Percentiles rank a stretch among this genome's conserved stretches.
These are phyloP conservation scores for Drosophila yakuba DNA, from an alignment of 1,140 invertebrate genomes.

Conservation along the genomic window DNA sequence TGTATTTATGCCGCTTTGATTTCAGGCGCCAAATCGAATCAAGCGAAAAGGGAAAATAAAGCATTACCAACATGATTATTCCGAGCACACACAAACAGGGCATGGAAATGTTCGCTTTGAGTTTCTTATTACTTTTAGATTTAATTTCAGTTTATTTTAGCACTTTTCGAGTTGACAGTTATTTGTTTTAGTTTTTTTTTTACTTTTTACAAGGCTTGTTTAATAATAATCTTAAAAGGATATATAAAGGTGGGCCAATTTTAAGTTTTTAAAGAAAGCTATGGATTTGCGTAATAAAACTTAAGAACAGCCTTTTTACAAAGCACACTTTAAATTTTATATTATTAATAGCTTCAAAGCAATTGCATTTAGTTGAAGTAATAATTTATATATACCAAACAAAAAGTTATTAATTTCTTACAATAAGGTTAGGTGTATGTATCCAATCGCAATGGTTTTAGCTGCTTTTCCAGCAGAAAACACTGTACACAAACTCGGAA, in stretches of 20 bases:
- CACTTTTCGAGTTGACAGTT: neutral
- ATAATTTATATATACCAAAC: neutral
- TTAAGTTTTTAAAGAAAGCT: neutral
- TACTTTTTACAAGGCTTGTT: neutral
- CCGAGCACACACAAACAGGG: slow-evolving; percentile 22
- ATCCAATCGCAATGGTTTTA: neutral
- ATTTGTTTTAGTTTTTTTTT: neutral
- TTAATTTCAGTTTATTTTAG: neutral
- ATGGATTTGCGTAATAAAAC: no score
- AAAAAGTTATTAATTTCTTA: neutral
- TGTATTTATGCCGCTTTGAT: slow-evolving; percentile 62
- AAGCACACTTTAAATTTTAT: no score
- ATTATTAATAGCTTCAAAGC: no score
- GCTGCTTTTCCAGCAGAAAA: no score
- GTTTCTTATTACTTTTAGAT: neutral
- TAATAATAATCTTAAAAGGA: neutral
- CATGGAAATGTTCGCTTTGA: slow-evolving; percentile 24
- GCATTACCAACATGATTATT: slow-evolving; percentile 42
- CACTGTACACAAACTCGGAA: no score
- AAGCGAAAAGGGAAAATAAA: slow-evolving; percentile 48
- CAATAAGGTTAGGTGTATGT: neutral
- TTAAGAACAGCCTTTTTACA: no score
- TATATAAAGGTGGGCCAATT: no score
- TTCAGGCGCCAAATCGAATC: slow-evolving; percentile 60
- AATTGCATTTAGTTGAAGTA: no score